Percentiles rank a stretch among this genome's conserved stretches.
Conservation (phyloP, 2,113 vertebrate species). For the Ptilonorhynchus violaceus region DNA sequence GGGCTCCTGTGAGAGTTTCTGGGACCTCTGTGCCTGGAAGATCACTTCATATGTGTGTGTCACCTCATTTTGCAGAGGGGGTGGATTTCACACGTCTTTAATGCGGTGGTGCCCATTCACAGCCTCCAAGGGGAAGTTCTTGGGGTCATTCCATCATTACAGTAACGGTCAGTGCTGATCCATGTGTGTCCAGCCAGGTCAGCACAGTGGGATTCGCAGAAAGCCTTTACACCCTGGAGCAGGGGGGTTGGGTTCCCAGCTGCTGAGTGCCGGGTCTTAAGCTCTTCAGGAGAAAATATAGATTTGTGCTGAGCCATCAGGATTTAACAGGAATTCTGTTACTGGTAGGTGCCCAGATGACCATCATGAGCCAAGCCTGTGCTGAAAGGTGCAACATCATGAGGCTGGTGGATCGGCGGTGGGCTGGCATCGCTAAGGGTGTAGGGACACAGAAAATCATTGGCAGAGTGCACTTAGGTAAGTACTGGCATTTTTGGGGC, state of each 20-base stretch:
- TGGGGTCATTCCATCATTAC: neutral
- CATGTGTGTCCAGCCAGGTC: neutral
- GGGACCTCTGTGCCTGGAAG: neutral
- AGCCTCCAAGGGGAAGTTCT: neutral
- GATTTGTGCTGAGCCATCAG: neutral
- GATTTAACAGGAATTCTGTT: neutral
- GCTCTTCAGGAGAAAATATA: neutral
- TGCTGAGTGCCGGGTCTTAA: neutral
- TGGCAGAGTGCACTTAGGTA: slow-evolving; percentile 95
- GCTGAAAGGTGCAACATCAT: slow-evolving; percentile 98
- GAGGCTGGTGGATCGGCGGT: slow-evolving; percentile 95
- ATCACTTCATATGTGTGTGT: neutral
- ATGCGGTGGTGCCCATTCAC: neutral
- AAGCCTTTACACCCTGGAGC: neutral
- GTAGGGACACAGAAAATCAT: slow-evolving; percentile 99
- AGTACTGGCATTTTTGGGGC: neutral
- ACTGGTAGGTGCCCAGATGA: slow-evolving; percentile 94
- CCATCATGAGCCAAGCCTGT: slow-evolving; percentile 98
- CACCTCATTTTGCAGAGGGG: neutral
- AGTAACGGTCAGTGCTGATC: neutral
- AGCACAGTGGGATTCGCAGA: neutral
- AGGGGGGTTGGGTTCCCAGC: neutral
- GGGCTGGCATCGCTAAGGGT: slow-evolving; percentile 97
- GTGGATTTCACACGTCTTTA: neutral
- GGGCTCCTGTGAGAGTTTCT: neutral